Evolutionary conservation across 2,113 vertebrate genomes (phyloP).

Genomic region (Beaufortia kweichowensis): DNA sequence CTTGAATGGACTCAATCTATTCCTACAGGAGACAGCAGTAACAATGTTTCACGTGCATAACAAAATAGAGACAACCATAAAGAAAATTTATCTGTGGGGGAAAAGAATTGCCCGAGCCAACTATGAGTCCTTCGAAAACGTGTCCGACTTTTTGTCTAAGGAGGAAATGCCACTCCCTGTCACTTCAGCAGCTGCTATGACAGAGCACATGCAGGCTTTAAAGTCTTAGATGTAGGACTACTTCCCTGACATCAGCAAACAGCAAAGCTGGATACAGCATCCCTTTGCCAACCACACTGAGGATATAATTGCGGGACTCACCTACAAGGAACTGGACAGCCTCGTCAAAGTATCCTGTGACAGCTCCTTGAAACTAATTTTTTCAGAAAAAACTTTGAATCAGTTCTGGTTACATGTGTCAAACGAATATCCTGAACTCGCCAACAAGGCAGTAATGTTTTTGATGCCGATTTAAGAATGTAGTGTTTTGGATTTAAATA

Average conservation of each 20-base stretch:
- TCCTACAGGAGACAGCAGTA: too few species aligned
- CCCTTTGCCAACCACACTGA: not conserved
- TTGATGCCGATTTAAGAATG: too few species aligned
- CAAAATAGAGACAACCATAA: not conserved
- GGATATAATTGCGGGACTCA: not conserved
- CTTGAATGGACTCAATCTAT: not conserved
- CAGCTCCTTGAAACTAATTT: too few species aligned
- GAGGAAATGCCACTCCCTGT: not conserved
- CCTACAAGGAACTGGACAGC: not conserved
- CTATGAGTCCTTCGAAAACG: not conserved
- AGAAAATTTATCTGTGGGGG: not conserved
- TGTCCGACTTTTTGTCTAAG: not conserved
- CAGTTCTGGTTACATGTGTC: too few species aligned
- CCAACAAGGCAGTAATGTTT: too few species aligned
- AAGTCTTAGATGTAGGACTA: conserved; percentile 1
- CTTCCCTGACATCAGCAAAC: not conserved
- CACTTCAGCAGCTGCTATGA: not conserved
- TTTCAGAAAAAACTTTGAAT: too few species aligned
- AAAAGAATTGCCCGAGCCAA: not conserved
- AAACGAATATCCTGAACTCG: too few species aligned
- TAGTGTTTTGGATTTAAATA: too few species aligned
- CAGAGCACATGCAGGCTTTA: not conserved
- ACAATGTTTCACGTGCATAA: too few species aligned
- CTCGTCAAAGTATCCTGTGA: too few species aligned
- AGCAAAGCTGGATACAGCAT: not conserved